Evolutionary conservation across 2,113 vertebrate species (phyloP).

Genomic region (Uropsilus gracilis): DNA sequence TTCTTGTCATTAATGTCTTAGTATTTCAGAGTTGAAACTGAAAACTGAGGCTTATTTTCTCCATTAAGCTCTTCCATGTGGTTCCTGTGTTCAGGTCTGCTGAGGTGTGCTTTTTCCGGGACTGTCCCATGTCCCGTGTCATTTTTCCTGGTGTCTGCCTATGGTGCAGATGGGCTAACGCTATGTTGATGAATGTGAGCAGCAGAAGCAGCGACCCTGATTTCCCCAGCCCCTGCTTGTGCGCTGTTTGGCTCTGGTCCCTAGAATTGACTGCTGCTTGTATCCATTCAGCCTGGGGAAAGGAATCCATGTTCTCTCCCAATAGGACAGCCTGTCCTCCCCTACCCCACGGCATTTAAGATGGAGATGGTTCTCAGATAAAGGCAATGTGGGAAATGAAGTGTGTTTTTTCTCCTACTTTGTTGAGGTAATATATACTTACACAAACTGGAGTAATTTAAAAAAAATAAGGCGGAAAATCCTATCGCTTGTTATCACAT

Average conservation of each 20-base stretch:
- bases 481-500: not conserved
- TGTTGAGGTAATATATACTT: not conserved
- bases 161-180: not conserved
- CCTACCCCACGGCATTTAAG: not conserved
- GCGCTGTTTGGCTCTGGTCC: not conserved
- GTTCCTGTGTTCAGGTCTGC: not conserved
- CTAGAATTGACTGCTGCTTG: rapidly evolving
- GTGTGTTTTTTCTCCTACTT: not conserved
- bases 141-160: too few species aligned
- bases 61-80: not conserved
- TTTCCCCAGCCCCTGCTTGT: not conserved
- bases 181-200: not conserved
- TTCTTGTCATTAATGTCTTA: not conserved
- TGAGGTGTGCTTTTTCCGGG: not conserved
- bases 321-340: not conserved
- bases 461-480: not conserved
- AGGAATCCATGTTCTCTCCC: not conserved
- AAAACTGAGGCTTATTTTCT: not conserved
- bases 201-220: not conserved
- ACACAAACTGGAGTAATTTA: not conserved
- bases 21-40: not conserved
- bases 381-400: not conserved
- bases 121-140: not conserved
- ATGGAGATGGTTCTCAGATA: not conserved
- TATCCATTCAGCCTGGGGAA: not conserved